Evolutionary conservation across 1,140 invertebrate genomes (phyloP), one percentile per base, ranked within the genome.

Genomic region (Rhagoletis zephyria): DNA sequence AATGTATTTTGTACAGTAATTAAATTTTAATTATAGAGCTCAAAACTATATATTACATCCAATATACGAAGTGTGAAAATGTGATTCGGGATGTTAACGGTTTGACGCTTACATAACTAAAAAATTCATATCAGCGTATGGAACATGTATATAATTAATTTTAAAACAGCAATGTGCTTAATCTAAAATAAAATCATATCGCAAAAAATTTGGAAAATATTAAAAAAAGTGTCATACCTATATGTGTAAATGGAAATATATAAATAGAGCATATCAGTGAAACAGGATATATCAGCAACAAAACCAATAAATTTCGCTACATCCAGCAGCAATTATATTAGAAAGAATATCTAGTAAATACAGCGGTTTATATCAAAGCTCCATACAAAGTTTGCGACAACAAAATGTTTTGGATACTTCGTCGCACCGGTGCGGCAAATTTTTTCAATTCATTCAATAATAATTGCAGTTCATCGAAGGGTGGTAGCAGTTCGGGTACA

Each of bases 381-480:
- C 51, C 10, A 5, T 2, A 60, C 85, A 63, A 9, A 65, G 45
- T 5, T 12, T 64, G 4, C 48, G 10, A 61, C 7, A 4, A 70
- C 70, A 91, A 88, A 74, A 93, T 93, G 92, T 93, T 93, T 93
- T 93, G 92, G 92, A 93, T 93, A 89, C 89, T 93, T 89, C 90
- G 92, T 56, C 90, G 92, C 87, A 93, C 92, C 7, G 92, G 92
- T 45, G 92, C 92, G 56, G 92, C 89, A 87, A 93, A 92, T 89
- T 93, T 93, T 88, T 93, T 93, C 86, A 93, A 93, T 89, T 93
- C 92, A 51, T 89, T 93, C 40, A 93, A 93, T 89, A 93, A 93
- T 87, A 93, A 93, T 87, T 93, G 91, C 90, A 91, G 89, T 87
- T 90, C 91, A 48, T 90, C 89, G n/a, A 93, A 91, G 86, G 86